A percentile compares a stretch with the other conserved stretches of the same genome.
These are phyloP conservation scores for Chloroclysta siterata DNA, from an alignment of 2,888 invertebrate species.

Conservation along the genomic window DNA sequence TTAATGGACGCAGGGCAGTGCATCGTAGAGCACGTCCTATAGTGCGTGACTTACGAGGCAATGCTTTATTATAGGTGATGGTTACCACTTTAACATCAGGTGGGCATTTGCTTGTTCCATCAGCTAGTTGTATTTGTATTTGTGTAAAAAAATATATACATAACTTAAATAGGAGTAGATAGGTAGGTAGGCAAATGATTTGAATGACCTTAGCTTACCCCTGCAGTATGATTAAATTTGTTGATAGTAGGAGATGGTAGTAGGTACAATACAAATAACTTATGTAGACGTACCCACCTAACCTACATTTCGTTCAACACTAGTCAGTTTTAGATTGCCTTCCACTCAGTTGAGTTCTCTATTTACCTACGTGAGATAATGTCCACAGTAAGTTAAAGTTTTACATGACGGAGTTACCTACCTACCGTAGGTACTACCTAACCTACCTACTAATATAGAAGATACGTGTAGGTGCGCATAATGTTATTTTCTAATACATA, in stretches of 20 bases:
- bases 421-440: not conserved
- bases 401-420: not conserved
- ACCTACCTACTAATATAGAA: too few species aligned
- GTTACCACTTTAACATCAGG: too few species aligned
- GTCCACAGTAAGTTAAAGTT: conserved; percentile 47
- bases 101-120: too few species aligned
- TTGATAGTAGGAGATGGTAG: conserved; percentile 8
- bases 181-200: not conserved
- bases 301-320: not conserved
- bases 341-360: conserved; percentile 22
- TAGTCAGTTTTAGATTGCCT: conserved; percentile 34
- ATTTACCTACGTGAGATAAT: conserved; percentile 41
- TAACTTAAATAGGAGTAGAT: too few species aligned
- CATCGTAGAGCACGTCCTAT: too few species aligned
- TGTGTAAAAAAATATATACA: too few species aligned
- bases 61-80: too few species aligned
- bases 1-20: too few species aligned
- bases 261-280: conserved; percentile 12
- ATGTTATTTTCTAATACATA: too few species aligned
- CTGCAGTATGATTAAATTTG: not conserved
- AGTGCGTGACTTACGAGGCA: too few species aligned
- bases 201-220: conserved; percentile 4
- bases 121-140: too few species aligned
- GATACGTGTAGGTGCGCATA: too few species aligned
- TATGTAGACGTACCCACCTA: conserved; percentile 1